Percentiles rank a stretch among this genome's conserved stretches.
These are phyloP conservation scores for Cheilosia grossa DNA, from an alignment of 2,888 invertebrate genomes.

Conservation along the genomic window DNA sequence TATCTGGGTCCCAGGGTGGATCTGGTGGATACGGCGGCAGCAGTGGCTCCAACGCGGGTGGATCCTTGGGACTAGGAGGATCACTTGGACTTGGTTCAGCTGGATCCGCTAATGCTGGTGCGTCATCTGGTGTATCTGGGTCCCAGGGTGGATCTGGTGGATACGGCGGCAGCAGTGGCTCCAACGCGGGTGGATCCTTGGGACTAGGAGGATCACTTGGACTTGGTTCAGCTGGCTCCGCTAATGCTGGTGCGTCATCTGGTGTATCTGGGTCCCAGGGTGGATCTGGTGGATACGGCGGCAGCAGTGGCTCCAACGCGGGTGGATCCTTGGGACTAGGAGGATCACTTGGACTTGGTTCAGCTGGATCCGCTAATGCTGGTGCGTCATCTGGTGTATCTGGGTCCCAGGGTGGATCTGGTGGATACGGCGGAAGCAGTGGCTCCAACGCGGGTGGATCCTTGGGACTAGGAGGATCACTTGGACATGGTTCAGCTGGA, in stretches of 20 bases:
- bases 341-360: no score
- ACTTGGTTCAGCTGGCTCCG: not conserved
- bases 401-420: constrained; percentile 11
- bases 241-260: no score
- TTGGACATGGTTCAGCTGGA: not conserved
- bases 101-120: constrained; percentile 9
- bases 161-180: not conserved
- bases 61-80: constrained; percentile 15
- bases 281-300: no score
- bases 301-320: no score
- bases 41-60: constrained; percentile 2
- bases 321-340: no score
- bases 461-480: not conserved
- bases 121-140: not conserved
- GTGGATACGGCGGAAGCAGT: not conserved
- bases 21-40: not conserved
- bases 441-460: not conserved
- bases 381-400: no score
- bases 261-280: no score
- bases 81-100: not conserved
- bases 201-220: constrained; percentile 31
- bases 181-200: not conserved
- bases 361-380: no score
- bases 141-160: not conserved
- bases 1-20: not conserved